Evolutionary conservation across 2,797 vertebrate genomes (phyloP).

Genomic region (Pseudotriccus pelzelni): DNA sequence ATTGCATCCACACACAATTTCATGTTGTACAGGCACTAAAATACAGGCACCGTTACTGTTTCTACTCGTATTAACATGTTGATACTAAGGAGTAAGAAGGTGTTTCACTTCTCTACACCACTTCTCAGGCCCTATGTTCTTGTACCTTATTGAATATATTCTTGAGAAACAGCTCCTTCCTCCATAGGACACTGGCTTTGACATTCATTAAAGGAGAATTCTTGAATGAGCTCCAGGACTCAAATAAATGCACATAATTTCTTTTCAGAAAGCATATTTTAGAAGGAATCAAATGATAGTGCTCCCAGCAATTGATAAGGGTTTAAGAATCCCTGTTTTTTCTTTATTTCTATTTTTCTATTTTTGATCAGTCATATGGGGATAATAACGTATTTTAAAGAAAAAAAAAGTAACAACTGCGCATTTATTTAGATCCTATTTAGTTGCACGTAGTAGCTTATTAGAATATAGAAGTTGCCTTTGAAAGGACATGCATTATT

Average conservation of each 20-base stretch:
- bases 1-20: not conserved
- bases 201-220: not conserved
- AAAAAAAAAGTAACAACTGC: not conserved
- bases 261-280: not conserved
- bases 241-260: not conserved
- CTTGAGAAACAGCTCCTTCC: conserved; percentile 1
- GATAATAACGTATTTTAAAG: not conserved
- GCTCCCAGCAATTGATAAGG: not conserved
- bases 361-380: not conserved
- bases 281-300: not conserved
- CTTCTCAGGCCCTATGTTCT: not conserved
- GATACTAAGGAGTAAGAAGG: conserved; percentile 23
- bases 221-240: not conserved
- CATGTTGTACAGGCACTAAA: not conserved
- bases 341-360: not conserved
- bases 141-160: not conserved
- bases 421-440: not conserved
- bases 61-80: conserved; percentile 8
- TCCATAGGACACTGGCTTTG: not conserved
- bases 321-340: not conserved
- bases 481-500: not conserved
- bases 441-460: not conserved
- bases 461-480: not conserved
- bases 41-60: not conserved
- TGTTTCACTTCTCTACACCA: not conserved